Conservation (phyloP, 1,140 invertebrate species). For the Venturia canescens region DNA sequence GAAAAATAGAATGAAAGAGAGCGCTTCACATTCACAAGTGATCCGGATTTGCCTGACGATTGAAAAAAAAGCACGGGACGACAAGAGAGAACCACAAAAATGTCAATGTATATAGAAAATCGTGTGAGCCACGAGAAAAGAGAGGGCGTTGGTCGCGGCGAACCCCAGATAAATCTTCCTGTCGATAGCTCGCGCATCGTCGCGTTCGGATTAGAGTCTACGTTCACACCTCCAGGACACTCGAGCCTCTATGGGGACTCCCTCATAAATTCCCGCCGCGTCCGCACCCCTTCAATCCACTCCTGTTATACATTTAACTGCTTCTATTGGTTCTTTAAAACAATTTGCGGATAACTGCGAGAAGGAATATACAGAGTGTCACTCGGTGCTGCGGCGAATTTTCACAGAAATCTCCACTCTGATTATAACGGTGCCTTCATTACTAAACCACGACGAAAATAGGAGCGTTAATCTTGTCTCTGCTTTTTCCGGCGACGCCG, state of each 20-base stretch:
- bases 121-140: constrained; percentile 57
- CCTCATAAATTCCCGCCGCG: constrained; percentile 62
- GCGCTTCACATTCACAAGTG: neutral
- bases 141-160: constrained; percentile 47
- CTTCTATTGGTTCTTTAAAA: constrained; percentile 10
- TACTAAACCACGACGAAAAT: too few relatives aligned
- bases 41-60: constrained; percentile 21
- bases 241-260: constrained; percentile 52
- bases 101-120: constrained; percentile 41
- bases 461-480: too few relatives aligned
- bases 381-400: too few relatives aligned
- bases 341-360: neutral
- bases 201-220: constrained; percentile 68
- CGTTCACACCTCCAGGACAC: constrained; percentile 63
- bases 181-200: constrained; percentile 67
- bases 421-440: too few relatives aligned
- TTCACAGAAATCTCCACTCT: too few relatives aligned
- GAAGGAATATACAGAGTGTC: neutral
- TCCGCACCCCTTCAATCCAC: constrained; percentile 2
- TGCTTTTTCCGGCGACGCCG: too few relatives aligned
- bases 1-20: neutral
- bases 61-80: constrained; percentile 8
- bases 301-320: constrained; percentile 64
- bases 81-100: constrained; percentile 40
- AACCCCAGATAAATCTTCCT: constrained; percentile 69